These are phyloP conservation scores for Nyctibius bracteatus DNA, from an alignment of 2,113 vertebrate genomes.

Conservation along the genomic window DNA sequence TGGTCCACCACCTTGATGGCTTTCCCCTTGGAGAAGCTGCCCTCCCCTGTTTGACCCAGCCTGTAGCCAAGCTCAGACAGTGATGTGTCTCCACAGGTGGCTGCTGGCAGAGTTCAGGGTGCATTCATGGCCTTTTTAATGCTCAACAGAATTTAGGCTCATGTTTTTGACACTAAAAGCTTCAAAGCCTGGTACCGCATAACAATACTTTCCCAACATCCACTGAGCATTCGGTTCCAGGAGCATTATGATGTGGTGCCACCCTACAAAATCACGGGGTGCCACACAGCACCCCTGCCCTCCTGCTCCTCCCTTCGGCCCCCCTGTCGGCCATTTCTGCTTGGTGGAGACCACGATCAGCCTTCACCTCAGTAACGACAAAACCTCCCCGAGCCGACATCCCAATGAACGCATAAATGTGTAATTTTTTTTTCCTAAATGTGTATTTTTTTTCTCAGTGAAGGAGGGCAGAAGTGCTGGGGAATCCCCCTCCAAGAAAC, in stretches of 20 bases:
- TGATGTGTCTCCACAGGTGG: background rate
- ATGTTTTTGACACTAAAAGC: background rate
- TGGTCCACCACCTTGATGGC: slow-evolving; percentile 45
- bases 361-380: accelerated
- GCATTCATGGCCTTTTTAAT: background rate
- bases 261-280: background rate
- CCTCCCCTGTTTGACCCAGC: slow-evolving; percentile 43
- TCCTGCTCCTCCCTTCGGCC: background rate
- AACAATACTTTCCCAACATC: background rate
- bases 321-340: accelerated
- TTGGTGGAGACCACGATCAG: accelerated
- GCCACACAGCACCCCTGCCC: accelerated
- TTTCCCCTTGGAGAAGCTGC: slow-evolving; percentile 63
- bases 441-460: accelerated
- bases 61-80: slow-evolving; percentile 51
- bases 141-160: background rate
- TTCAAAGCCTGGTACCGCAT: slow-evolving; percentile 5
- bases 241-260: accelerated
- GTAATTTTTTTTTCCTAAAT: accelerated
- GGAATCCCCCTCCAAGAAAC: accelerated
- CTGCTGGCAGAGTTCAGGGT: background rate
- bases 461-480: accelerated
- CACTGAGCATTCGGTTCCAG: background rate
- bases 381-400: accelerated
- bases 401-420: accelerated